Percentiles rank a stretch among this genome's conserved stretches.
Evolutionary conservation across 2,113 vertebrate species (phyloP).

Genomic region (Chaetorhynchus papuensis): DNA sequence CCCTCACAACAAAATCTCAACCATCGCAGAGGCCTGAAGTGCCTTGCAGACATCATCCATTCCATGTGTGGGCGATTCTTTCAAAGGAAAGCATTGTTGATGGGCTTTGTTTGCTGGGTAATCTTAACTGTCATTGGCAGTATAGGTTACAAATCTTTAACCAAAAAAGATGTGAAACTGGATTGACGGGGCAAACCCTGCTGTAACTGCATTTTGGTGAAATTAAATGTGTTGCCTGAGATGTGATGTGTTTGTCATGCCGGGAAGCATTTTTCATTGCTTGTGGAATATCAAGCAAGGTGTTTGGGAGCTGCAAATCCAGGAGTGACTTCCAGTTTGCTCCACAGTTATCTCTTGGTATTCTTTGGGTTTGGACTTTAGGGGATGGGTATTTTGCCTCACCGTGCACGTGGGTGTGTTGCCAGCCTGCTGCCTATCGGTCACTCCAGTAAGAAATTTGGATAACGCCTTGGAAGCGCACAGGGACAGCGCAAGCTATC

Average conservation of each 20-base stretch:
- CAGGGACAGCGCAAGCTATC: not conserved
- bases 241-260: not conserved
- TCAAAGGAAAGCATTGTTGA: not conserved
- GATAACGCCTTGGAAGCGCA: not conserved
- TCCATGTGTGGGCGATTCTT: not conserved
- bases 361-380: not conserved
- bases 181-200: not conserved
- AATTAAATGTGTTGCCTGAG: not conserved
- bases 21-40: not conserved
- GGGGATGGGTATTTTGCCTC: not conserved
- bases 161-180: not conserved
- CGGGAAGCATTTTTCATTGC: not conserved
- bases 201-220: not conserved
- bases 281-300: not conserved
- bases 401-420: not conserved
- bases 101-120: not conserved
- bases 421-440: not conserved
- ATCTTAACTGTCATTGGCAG: not conserved
- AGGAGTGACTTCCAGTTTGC: not conserved
- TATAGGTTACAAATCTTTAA: not conserved
- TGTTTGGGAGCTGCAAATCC: not conserved
- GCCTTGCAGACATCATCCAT: not conserved
- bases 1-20: not conserved
- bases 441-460: not conserved
- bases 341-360: not conserved